Conservation (phyloP, 2,888 invertebrate genomes). For the Nycteola revayana region DNA sequence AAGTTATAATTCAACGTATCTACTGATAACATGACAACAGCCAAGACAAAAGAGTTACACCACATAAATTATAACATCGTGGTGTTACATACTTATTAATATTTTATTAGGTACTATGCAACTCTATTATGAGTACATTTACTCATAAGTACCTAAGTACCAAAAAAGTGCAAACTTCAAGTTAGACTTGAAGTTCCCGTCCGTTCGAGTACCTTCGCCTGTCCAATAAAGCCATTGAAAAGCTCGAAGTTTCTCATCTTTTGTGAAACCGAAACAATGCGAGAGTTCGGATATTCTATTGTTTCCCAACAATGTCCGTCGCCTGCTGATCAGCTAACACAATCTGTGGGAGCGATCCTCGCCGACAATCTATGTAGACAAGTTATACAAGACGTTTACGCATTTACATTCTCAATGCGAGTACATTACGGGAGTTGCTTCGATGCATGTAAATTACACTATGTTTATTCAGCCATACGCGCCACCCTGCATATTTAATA, state of each 20-base stretch:
- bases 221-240: too few relatives aligned
- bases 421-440: constrained; percentile 76
- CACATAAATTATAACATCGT: too few relatives aligned
- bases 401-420: constrained; percentile 72
- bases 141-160: too few relatives aligned
- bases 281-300: constrained; percentile 14
- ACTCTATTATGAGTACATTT: too few relatives aligned
- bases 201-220: too few relatives aligned
- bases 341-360: constrained; percentile 32
- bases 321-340: constrained; percentile 26
- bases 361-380: constrained; percentile 34
- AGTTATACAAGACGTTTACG: constrained; percentile 54
- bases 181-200: too few relatives aligned
- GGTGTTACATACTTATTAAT: too few relatives aligned
- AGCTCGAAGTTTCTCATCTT: constrained; percentile 9
- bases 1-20: constrained; percentile 45
- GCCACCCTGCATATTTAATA: constrained; percentile 74
- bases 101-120: too few relatives aligned
- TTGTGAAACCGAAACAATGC: constrained; percentile 13
- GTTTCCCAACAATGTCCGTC: constrained; percentile 23
- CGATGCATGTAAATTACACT: constrained; percentile 77
- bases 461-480: constrained; percentile 76
- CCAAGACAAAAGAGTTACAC: constrained; percentile 32
- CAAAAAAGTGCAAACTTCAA: too few relatives aligned
- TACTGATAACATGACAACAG: constrained; percentile 36